These are phyloP conservation scores for Sialis fuliginosa DNA, from an alignment of 2,888 invertebrate genomes.

Conservation along the genomic window DNA sequence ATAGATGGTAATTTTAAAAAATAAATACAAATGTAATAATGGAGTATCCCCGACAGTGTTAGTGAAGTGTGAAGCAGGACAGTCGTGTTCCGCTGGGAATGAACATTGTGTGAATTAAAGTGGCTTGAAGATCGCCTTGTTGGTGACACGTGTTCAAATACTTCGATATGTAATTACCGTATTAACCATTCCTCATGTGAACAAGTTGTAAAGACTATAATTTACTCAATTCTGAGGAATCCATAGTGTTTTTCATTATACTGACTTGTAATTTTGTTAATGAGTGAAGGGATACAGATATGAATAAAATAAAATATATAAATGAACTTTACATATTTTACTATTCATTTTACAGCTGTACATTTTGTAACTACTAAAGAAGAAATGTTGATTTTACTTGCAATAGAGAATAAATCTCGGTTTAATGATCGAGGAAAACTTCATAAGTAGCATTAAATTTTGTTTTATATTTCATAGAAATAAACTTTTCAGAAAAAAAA, in stretches of 20 bases:
- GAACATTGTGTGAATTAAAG: slow-evolving; percentile 6
- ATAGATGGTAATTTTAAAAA: slow-evolving; percentile 11
- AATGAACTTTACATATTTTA: slow-evolving; percentile 23
- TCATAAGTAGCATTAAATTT: slow-evolving; percentile 31
- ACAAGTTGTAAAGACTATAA: background rate
- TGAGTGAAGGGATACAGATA: background rate
- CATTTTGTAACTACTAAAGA: slow-evolving; percentile 9
- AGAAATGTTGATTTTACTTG: slow-evolving; percentile 18
- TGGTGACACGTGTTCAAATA: too few relatives aligned
- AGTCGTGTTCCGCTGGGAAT: slow-evolving; percentile 7
- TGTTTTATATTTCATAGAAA: slow-evolving; percentile 45
- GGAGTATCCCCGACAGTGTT: slow-evolving; percentile 7
- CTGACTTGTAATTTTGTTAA: background rate
- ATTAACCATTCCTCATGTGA: background rate
- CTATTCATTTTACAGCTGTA: slow-evolving; percentile 26
- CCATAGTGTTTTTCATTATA: background rate
- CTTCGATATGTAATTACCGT: background rate
- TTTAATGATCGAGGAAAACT: slow-evolving; percentile 29
- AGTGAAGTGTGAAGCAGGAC: slow-evolving; percentile 7
- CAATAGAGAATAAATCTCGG: slow-evolving; percentile 33
- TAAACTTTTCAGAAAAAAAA: slow-evolving; percentile 35
- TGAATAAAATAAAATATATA: background rate
- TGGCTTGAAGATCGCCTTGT: background rate
- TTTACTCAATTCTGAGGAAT: background rate
- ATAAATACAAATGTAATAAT: slow-evolving; percentile 4